Conservation (phyloP, 2,888 invertebrate species). For the Oligia latruncula region DNA sequence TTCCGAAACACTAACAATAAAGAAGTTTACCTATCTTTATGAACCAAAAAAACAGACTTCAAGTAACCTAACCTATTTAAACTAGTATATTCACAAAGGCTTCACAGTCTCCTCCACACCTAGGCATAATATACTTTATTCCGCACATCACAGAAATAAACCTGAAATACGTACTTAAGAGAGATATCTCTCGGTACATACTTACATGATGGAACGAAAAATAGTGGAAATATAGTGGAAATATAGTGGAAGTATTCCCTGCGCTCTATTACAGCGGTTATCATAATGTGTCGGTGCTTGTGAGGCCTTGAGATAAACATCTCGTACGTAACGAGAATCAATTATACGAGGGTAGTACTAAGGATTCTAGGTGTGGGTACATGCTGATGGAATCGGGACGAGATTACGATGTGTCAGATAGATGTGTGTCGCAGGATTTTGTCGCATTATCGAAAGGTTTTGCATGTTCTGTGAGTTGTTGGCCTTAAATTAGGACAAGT, state of each 20-base stretch:
- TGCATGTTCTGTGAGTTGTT: background rate
- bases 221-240: constrained; percentile 59
- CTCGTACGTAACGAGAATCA: constrained; percentile 54
- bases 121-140: constrained; percentile 27
- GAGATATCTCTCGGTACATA: constrained; percentile 46
- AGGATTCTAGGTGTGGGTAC: constrained; percentile 14
- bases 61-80: constrained; percentile 24
- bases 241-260: constrained; percentile 58
- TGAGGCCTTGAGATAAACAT: constrained; percentile 48
- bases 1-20: background rate
- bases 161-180: constrained; percentile 52
- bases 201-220: constrained; percentile 55
- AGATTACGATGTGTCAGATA: constrained; percentile 29
- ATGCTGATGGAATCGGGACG: background rate
- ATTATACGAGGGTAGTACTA: constrained; percentile 40
- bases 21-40: background rate
- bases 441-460: constrained; percentile 21
- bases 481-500: background rate
- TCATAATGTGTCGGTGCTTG: constrained; percentile 51
- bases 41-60: background rate
- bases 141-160: constrained; percentile 52
- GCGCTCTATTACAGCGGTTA: constrained; percentile 52
- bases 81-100: constrained; percentile 24
- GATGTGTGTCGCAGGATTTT: constrained; percentile 37
- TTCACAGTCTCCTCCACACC: constrained; percentile 8